Base-by-base conservation (phyloP, 2,797 vertebrate genomes). In the Lithobates sylvaticus region DNA sequence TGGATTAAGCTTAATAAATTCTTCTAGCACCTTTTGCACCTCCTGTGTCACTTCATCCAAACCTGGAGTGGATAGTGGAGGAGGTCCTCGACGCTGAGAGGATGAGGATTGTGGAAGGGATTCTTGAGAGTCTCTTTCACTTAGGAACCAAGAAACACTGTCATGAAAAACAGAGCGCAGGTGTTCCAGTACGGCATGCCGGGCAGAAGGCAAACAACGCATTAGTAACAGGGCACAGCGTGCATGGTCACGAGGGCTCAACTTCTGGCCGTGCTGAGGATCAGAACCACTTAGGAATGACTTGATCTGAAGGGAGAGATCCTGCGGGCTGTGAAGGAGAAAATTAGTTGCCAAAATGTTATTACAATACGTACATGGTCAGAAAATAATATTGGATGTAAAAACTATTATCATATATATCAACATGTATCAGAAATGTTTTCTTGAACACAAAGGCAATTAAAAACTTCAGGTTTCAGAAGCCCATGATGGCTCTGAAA, bases 251-350 rank as follows among this genome's bases (percentile, higher is more conserved):
- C 96, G 92, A 26, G 96, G 93, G 0, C 95, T 96, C 34, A 98
- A 96, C 32, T 98, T 97, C 74, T 97, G 95, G 21, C 97, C 97
- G 54, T 97, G 94, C 32, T 94, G 89, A 0, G 95, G 93, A 88
- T 98, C 97, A 0, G 96, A 78, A 0, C 97, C 97, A 0, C 95
- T 98, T 89, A 98, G 95, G 88, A 98, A 98, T n/a, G 96, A 96
- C 90, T 98, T 98, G 89, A 98, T 97, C 91, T 98, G 97, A 91
- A 96, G 96, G 29, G 95, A 95, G 84, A 98, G 94, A 87, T 98
- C 97, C 93, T 97, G 97, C 26, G 96, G 90, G 81, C 97, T 98
- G 77, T 84, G 88, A 75, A 58, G 16, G 1, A 44, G 26, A 64
- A 64, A 15, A 81, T 23, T 61, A 15, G 50, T 61, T 61, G 1